Percentiles rank a stretch among this genome's conserved stretches.
phyloP scores from a whole-genome alignment of 2,113 vertebrate species.

The Geothlypis trichas region DNA sequence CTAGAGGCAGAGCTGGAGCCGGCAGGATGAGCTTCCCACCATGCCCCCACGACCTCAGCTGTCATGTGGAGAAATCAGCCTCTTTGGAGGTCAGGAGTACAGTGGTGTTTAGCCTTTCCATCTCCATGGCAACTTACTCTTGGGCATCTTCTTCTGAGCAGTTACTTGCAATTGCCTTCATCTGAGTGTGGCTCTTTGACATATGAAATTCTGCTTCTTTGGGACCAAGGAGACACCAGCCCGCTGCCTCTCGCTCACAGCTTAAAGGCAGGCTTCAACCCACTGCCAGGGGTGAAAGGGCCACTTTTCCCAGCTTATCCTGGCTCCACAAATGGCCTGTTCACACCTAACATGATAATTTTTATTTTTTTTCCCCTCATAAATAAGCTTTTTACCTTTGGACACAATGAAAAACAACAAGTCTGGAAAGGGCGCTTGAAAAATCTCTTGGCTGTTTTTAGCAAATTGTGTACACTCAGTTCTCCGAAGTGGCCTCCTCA shows the following conservation, averaged over 20 bases:
- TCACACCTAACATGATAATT: not conserved
- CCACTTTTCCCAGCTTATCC: not conserved
- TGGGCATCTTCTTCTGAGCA: conserved; percentile 59
- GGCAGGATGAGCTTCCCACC: not conserved
- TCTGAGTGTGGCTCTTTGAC: conserved; percentile 59
- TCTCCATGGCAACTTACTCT: conserved; percentile 74
- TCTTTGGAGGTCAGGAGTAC: conserved; percentile 18
- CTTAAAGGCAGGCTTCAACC: not conserved
- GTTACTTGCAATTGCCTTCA: conserved; percentile 56
- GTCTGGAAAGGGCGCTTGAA: not conserved
- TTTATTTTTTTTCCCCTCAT: not conserved
- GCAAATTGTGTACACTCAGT: not conserved
- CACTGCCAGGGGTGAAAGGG: not conserved
- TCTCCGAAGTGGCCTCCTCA: not conserved
- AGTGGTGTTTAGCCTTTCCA: conserved; percentile 57
- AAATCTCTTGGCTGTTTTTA: not conserved
- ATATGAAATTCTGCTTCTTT: conserved; percentile 33
- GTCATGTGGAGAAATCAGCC: conserved; percentile 63
- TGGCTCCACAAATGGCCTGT: not conserved
- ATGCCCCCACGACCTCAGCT: conserved; percentile 31
- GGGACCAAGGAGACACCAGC: not conserved
- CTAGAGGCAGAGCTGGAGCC: not conserved
- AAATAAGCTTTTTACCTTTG: not conserved
- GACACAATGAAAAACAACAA: not conserved
- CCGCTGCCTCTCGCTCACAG: not conserved